phyloP scores from a whole-genome alignment of 2,888 invertebrate species.

The Conops quadrifasciatus region DNA sequence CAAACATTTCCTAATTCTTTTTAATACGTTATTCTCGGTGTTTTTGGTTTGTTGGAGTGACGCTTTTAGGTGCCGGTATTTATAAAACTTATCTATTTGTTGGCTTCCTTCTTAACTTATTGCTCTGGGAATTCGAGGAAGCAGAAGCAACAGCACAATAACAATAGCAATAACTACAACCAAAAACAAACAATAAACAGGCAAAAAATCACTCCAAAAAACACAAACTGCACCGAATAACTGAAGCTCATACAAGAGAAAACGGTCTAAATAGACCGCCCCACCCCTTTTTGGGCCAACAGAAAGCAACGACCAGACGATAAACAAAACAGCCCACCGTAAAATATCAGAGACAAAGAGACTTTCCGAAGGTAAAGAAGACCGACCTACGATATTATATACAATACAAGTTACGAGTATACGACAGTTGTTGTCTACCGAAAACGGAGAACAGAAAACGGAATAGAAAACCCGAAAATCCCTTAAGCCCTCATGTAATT shows the following conservation, averaged over 20 bases:
- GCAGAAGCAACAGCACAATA: background rate
- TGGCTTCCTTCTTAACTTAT: conserved; percentile 57
- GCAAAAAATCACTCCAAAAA: background rate
- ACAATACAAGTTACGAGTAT: too few relatives aligned
- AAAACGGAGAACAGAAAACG: too few relatives aligned
- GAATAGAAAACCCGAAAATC: conserved; percentile 45
- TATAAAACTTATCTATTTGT: conserved; percentile 19
- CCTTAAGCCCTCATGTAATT: conserved; percentile 64
- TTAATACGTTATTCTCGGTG: background rate
- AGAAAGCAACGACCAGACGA: background rate
- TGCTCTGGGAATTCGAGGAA: conserved; percentile 54
- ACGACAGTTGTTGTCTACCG: background rate
- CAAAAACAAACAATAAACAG: background rate
- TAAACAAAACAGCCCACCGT: too few relatives aligned
- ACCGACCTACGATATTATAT: background rate
- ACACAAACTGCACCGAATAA: conserved; percentile 2
- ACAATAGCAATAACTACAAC: background rate
- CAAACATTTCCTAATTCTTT: conserved; percentile 46
- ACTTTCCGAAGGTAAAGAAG: background rate
- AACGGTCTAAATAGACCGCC: too few relatives aligned
- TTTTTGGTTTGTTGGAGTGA: conserved; percentile 2
- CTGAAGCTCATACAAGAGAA: background rate
- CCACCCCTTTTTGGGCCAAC: background rate
- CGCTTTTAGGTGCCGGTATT: conserved; percentile 16
- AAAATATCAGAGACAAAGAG: background rate